These are phyloP conservation scores for Phymanthus crucifer DNA, from an alignment of 92 coral and sea anemone species.

Conservation along the genomic window DNA sequence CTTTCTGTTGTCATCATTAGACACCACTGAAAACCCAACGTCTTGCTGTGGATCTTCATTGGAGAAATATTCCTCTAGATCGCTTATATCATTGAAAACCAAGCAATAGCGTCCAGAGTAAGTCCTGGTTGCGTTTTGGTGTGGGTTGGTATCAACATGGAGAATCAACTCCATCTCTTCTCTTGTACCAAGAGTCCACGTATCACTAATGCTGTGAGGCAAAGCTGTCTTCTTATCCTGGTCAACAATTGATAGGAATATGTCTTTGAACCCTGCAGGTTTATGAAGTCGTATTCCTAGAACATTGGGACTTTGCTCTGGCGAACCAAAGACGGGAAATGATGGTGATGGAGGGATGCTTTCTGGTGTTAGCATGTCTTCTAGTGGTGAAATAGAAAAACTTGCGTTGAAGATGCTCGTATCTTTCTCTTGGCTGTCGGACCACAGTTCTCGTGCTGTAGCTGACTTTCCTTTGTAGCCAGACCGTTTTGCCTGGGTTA, in stretches of 20 bases:
- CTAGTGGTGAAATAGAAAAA: constrained; percentile 27
- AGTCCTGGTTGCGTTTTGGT: not conserved
- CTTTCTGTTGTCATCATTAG: not conserved
- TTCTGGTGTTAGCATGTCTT: constrained; percentile 25
- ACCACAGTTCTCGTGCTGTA: not conserved
- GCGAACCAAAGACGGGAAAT: not conserved
- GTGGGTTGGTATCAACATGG: constrained; percentile 16
- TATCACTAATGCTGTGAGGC: constrained; percentile 8
- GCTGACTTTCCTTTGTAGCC: not conserved
- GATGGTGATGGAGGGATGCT: constrained; percentile 14
- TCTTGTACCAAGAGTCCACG: constrained; percentile 28
- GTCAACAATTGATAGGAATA: constrained; percentile 3
- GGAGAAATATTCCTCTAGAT: not conserved
- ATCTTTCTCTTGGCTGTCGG: not conserved
- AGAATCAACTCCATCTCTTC: constrained; percentile 34
- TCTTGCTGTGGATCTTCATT: not conserved
- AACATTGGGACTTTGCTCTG: not conserved
- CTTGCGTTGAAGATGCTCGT: constrained; percentile 11
- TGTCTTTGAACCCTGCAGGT: constrained; percentile 28
- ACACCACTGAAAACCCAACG: not conserved
- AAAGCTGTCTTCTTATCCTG: constrained; percentile 14
- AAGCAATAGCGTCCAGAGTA: constrained; percentile 27
- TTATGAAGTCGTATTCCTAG: constrained; percentile 32
- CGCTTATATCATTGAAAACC: constrained; percentile 10
- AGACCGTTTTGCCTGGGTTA: not conserved